Evolutionary conservation across 2,888 invertebrate genomes (phyloP).

Genomic region (Drosophila barbarae): DNA sequence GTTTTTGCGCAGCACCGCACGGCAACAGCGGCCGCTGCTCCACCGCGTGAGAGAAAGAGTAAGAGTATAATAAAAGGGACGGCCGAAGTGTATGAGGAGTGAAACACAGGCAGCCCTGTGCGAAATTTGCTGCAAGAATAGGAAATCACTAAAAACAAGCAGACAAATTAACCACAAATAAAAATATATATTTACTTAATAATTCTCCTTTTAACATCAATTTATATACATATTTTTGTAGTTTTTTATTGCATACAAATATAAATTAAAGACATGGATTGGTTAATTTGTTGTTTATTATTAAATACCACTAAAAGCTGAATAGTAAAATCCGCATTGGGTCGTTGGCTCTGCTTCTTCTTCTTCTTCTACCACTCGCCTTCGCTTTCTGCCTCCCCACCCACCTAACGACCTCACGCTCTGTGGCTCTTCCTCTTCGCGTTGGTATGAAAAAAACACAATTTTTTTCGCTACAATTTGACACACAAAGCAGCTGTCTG

Average conservation of each 20-base stretch:
- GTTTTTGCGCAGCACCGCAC: slow-evolving; percentile 66
- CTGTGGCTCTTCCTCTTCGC: slow-evolving; percentile 45
- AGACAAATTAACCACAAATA: too few relatives aligned
- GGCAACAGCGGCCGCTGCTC: slow-evolving; percentile 40
- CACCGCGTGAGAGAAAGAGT: slow-evolving; percentile 6
- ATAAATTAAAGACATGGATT: too few relatives aligned
- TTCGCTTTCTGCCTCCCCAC: neutral
- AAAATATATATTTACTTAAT: too few relatives aligned
- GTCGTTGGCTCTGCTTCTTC: slow-evolving; percentile 33
- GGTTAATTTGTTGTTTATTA: too few relatives aligned
- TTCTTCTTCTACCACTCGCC: slow-evolving; percentile 19
- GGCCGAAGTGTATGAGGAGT: slow-evolving; percentile 6
- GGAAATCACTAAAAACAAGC: too few relatives aligned
- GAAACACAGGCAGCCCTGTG: slow-evolving; percentile 43
- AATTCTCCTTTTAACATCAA: too few relatives aligned
- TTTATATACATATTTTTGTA: too few relatives aligned
- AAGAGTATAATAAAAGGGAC: slow-evolving; percentile 3
- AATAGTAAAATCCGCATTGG: slow-evolving; percentile 58
- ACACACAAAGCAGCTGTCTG: slow-evolving; percentile 74
- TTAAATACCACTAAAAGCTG: slow-evolving; percentile 16
- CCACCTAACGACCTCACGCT: slow-evolving; percentile 18
- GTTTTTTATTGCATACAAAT: too few relatives aligned
- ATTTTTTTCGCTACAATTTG: slow-evolving; percentile 69
- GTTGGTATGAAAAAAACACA: slow-evolving; percentile 37
- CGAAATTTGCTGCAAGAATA: slow-evolving; percentile 38